These are phyloP conservation scores for Piaya cayana DNA, from an alignment of 2,113 vertebrate species.

Conservation along the genomic window DNA sequence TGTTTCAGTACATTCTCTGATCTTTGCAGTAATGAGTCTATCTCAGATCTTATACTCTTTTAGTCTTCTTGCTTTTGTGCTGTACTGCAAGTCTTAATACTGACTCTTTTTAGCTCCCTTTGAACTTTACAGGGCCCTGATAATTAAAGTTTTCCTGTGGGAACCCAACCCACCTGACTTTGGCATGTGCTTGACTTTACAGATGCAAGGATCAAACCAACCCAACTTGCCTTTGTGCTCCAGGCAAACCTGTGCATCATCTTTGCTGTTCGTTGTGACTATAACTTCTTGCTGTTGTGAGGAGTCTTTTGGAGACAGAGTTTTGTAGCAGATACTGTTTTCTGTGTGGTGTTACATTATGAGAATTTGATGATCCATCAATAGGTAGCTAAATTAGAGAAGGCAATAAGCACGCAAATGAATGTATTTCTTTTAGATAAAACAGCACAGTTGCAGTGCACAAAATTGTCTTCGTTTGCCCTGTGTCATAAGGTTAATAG, in stretches of 20 bases:
- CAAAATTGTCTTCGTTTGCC: not conserved
- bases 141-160: not conserved
- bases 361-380: not conserved
- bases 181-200: slow-evolving; percentile 27
- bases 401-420: not conserved
- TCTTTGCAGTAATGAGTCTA: not conserved
- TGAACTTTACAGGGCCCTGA: not conserved
- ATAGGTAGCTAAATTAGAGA: not conserved
- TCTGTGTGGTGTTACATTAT: not conserved
- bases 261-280: not conserved
- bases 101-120: not conserved
- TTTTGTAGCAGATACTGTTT: not conserved
- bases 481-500: not conserved
- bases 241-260: not conserved
- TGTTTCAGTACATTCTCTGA: not conserved
- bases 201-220: not conserved
- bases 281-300: not conserved
- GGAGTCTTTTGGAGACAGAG: not conserved
- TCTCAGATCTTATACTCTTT: not conserved
- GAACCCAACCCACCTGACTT: not conserved
- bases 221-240: not conserved
- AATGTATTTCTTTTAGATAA: not conserved
- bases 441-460: not conserved
- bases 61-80: not conserved
- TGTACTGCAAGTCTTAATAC: not conserved